Evolutionary conservation across 2,797 vertebrate species (phyloP).

Genomic region (Momotus momota): DNA sequence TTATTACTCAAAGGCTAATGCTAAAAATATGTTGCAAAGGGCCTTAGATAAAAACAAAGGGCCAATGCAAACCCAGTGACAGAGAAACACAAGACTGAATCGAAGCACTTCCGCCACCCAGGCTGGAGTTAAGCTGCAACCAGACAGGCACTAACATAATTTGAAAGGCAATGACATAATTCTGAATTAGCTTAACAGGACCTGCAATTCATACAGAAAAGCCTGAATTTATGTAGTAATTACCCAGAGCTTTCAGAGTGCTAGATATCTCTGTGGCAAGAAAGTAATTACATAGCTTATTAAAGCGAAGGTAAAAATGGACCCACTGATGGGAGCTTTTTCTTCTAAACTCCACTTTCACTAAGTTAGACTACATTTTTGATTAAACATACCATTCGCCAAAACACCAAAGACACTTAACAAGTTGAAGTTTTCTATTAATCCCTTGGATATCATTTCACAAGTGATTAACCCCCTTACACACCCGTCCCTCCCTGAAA

Average conservation of each 20-base stretch:
- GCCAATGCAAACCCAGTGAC: neutral
- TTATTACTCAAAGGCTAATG: slow-evolving; percentile 23
- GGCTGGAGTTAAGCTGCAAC: neutral
- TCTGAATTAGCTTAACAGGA: slow-evolving; percentile 20
- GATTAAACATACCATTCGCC: neutral
- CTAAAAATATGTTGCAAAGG: neutral
- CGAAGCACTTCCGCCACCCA: neutral
- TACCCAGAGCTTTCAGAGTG: slow-evolving; percentile 2
- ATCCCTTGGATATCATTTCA: neutral
- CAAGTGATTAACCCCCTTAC: neutral
- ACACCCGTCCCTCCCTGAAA: neutral
- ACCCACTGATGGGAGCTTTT: neutral
- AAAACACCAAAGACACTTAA: neutral
- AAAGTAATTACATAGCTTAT: slow-evolving; percentile 22
- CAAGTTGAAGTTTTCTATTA: neutral
- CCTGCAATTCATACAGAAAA: slow-evolving; percentile 16
- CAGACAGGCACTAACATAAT: slow-evolving; percentile 2
- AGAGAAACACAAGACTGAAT: neutral
- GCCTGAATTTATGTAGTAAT: slow-evolving; percentile 23
- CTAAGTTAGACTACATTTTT: neutral
- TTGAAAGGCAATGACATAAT: slow-evolving; percentile 17
- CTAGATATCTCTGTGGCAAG: neutral
- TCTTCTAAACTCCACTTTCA: neutral
- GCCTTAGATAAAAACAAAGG: slow-evolving; percentile 9
- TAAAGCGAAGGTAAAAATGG: neutral